Conservation (phyloP, 2,888 invertebrate genomes). For the Entomobrya proxima region DNA sequence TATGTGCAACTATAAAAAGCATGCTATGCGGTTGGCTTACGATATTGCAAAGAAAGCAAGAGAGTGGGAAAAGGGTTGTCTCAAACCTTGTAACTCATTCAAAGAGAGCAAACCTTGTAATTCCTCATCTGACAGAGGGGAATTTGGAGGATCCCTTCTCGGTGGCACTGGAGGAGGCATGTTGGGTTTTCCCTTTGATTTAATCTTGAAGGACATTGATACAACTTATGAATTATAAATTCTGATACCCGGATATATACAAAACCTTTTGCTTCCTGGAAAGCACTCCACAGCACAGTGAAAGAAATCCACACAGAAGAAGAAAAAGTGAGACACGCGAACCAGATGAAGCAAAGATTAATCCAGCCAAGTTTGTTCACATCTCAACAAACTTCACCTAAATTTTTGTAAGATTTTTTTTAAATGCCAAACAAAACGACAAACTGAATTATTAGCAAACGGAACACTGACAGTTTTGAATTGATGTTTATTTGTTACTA, state of each 20-base stretch:
- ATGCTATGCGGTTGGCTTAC: too few species aligned
- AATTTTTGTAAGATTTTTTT: not conserved
- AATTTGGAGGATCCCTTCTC: constrained; percentile 45
- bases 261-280: not conserved
- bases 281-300: constrained; percentile 8
- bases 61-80: constrained; percentile 18
- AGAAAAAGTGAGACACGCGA: too few species aligned
- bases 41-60: constrained; percentile 3
- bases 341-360: not conserved
- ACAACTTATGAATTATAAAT: not conserved
- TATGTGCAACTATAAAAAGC: not conserved
- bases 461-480: constrained; percentile 13
- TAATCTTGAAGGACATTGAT: constrained; percentile 55
- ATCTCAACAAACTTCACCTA: constrained; percentile 5
- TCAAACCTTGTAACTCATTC: constrained; percentile 40
- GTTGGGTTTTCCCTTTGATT: constrained; percentile 32
- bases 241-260: not conserved
- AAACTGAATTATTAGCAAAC: not conserved
- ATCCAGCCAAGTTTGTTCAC: not conserved
- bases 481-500: not conserved
- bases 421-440: not conserved
- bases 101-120: constrained; percentile 56
- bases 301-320: not conserved
- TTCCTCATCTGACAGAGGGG: constrained; percentile 54
- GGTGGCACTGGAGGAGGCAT: constrained; percentile 62